Percentiles rank a stretch among this genome's conserved stretches.
Evolutionary conservation across 2,113 vertebrate species (phyloP).

Genomic region (Python bivittatus): DNA sequence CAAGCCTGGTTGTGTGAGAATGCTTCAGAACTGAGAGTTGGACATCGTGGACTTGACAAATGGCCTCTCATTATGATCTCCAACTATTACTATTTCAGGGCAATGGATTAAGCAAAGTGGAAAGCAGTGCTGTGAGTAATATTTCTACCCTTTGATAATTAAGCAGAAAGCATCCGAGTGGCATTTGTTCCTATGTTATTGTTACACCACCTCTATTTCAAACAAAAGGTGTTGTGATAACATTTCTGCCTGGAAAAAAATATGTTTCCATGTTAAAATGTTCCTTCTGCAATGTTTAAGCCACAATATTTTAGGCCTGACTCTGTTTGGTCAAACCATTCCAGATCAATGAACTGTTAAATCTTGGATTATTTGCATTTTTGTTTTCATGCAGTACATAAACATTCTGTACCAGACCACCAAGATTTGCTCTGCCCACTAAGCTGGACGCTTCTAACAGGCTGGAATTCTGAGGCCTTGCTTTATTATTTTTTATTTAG

Average conservation of each 20-base stretch:
- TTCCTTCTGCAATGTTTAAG: background rate
- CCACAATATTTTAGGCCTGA: background rate
- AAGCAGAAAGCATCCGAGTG: background rate
- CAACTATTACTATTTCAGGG: background rate
- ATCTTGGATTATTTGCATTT: background rate
- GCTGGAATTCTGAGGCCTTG: background rate
- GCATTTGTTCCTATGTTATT: background rate
- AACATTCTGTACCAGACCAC: background rate
- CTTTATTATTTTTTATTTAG: background rate
- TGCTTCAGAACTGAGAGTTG: too few species aligned
- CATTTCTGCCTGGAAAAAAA: background rate
- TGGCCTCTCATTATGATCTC: background rate
- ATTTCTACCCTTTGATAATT: background rate
- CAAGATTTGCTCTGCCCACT: background rate
- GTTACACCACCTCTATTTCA: background rate
- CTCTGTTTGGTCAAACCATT: constrained; percentile 9
- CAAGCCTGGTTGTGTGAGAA: too few species aligned
- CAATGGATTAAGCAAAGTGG: background rate
- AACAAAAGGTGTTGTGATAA: background rate
- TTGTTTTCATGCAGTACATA: background rate
- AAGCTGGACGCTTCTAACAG: background rate
- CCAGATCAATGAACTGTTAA: constrained; percentile 1
- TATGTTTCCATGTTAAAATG: constrained; percentile 18
- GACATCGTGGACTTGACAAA: too few species aligned
- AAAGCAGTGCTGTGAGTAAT: background rate